Evolutionary conservation across 2,113 vertebrate genomes (phyloP).

Genomic region (Salminus brasiliensis): DNA sequence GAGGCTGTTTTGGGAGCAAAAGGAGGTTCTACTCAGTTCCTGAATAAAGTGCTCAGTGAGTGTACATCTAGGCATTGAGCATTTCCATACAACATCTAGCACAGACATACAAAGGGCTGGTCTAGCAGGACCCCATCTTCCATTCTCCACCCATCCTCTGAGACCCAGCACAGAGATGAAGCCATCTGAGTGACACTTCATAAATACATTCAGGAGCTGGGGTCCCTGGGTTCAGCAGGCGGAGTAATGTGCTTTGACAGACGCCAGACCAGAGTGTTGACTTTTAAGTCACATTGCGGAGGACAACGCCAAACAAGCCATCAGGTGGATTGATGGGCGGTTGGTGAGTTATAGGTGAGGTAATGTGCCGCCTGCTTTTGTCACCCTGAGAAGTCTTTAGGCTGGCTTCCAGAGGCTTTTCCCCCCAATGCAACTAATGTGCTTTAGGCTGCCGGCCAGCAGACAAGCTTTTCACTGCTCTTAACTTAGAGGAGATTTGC

Average conservation of each 20-base stretch:
- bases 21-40: too few species aligned
- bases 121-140: neutral
- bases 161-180: neutral
- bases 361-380: constrained; percentile 58
- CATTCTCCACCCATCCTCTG: neutral
- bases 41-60: too few species aligned
- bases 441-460: constrained; percentile 72
- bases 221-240: constrained; percentile 25
- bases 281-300: constrained; percentile 47
- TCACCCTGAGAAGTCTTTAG: constrained; percentile 73
- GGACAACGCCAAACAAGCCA: constrained; percentile 41
- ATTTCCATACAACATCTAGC: neutral
- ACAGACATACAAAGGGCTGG: neutral
- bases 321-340: constrained; percentile 49
- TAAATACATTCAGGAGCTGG: constrained; percentile 12
- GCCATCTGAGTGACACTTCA: neutral
- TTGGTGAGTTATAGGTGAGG: constrained; percentile 35
- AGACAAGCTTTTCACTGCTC: constrained; percentile 69
- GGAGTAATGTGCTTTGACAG: constrained; percentile 38
- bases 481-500: constrained; percentile 67
- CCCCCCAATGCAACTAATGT: constrained; percentile 71
- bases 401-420: constrained; percentile 72
- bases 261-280: constrained; percentile 43
- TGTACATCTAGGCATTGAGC: neutral
- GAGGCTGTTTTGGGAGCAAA: too few species aligned